phyloP scores from a whole-genome alignment of 64 coral and sea anemone species.

The Montipora cactus region DNA sequence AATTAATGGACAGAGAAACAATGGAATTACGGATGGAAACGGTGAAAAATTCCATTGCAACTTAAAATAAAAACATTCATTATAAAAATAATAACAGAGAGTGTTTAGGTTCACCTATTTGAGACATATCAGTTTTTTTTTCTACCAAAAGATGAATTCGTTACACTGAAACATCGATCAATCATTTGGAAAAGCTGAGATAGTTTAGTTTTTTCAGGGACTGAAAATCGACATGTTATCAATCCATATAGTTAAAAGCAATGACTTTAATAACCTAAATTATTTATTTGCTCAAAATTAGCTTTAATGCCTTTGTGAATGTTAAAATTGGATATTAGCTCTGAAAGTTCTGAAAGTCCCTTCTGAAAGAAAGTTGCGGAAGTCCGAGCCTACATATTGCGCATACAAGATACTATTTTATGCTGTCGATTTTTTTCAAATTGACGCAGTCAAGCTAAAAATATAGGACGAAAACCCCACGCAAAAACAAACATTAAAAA shows the following conservation, averaged over 20 bases:
- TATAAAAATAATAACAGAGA: no score
- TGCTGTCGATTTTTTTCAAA: neutral
- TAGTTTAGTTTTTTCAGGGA: neutral
- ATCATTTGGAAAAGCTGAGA: neutral
- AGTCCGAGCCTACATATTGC: neutral
- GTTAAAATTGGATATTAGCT: no score
- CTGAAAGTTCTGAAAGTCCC: no score
- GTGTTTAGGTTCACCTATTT: no score
- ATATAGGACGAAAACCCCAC: neutral
- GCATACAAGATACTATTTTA: neutral
- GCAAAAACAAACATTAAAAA: neutral
- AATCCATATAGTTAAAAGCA: neutral
- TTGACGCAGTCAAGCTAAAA: neutral
- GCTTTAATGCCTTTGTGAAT: neutral
- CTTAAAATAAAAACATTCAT: no score
- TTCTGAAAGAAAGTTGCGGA: no score
- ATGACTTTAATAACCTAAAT: neutral
- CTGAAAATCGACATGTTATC: neutral
- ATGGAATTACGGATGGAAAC: no score
- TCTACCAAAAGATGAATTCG: no score
- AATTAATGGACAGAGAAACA: no score
- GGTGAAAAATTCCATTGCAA: no score
- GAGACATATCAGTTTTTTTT: no score
- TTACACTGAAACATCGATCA: no score
- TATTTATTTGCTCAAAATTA: neutral